Evolutionary conservation across 2,888 invertebrate genomes (phyloP), one percentile per base, ranked within the genome.

Genomic region (Falcaria lacertinaria): DNA sequence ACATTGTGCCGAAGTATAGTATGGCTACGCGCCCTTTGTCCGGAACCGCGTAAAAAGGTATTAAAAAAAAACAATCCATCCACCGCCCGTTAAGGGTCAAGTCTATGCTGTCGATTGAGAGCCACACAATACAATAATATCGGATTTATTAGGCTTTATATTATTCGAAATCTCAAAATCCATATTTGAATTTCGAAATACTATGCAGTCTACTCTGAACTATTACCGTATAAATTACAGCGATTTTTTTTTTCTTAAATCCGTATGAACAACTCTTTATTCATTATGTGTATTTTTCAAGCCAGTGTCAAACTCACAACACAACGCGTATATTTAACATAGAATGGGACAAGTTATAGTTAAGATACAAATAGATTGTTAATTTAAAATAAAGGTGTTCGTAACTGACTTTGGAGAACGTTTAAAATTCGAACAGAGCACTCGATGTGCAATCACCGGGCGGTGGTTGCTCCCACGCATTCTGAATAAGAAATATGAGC

Each of bases 401-500:
- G 35, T 60, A 79, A 80, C 77, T 65, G 71, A 67, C 60, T 55
- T 57, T 55, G 57, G 59, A 52, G 64, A 66, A 60, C 60, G 60
- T 70, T 82, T 76, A 60, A 75, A 74, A 81, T 81, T 79, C 73
- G 74, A 74, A 69, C 50, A 64, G 58, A 60, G 70, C 64, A 64
- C 60, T 57, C 64, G 56, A 60, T 52, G 52, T 64, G 62, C 68
- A 74, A 73, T 68, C 69, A 68, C 50, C 61, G 48, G 46, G 40
- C 39, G 50, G 43, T 36, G 43, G 45, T 47, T 50, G 63, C 68
- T 89, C 89, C 89, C 89, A 89, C 89, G 89, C 89, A 78, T 65
- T 69, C 78, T 80, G 88, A 88, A 89, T 88, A 86, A 87, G 89
- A 88, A 89, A 89, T 83, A 87, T 77, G 88, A 89, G 74, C 85